phyloP scores from a whole-genome alignment of 2,797 vertebrate species.

The Somateria mollissima region DNA sequence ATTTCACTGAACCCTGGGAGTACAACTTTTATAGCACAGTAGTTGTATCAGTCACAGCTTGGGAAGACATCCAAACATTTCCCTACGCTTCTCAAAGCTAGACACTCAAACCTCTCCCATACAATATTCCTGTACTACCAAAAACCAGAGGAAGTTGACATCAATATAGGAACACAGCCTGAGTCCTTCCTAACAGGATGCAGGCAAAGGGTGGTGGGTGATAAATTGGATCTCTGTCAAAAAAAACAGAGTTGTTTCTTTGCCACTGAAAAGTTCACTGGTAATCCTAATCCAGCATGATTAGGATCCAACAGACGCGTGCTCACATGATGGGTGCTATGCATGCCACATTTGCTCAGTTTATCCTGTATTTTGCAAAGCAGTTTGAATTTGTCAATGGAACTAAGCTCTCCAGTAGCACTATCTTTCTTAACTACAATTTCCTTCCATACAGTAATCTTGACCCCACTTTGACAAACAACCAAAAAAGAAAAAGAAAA shows the following conservation, averaged over 20 bases:
- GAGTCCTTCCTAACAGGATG: neutral
- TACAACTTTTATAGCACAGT: neutral
- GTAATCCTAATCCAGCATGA: neutral
- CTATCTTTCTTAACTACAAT: neutral
- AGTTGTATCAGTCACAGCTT: neutral
- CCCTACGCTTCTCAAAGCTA: neutral
- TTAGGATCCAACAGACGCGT: no score
- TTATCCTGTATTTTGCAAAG: accelerated
- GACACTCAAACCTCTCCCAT: neutral
- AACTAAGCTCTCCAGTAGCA: neutral
- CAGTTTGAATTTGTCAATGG: neutral
- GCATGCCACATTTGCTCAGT: neutral
- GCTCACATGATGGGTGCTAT: neutral
- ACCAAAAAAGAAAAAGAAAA: neutral
- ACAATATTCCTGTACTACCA: accelerated
- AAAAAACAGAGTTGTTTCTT: neutral
- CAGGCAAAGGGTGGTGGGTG: neutral
- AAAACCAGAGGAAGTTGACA: neutral
- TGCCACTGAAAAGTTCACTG: neutral
- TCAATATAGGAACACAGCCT: neutral
- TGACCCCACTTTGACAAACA: neutral
- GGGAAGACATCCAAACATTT: neutral
- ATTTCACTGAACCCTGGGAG: neutral
- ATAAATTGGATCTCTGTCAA: neutral
- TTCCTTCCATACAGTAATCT: neutral